These are phyloP conservation scores for Molossus molossus DNA, from an alignment of 2,797 vertebrate species.

Conservation along the genomic window DNA sequence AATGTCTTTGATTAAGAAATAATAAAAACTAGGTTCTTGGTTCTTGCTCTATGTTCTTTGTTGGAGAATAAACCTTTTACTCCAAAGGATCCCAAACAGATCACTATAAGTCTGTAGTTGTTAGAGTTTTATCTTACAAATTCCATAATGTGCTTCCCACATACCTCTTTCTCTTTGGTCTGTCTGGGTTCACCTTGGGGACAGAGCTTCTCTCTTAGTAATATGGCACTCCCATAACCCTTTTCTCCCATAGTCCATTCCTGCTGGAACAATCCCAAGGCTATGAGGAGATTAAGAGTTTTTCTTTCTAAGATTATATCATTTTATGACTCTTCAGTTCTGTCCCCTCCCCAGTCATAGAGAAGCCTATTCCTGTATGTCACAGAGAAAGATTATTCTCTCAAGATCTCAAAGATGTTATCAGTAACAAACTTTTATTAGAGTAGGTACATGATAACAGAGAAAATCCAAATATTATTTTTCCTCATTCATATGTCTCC, in stretches of 20 bases:
- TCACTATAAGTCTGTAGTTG: background rate
- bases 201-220: background rate
- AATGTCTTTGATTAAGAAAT: background rate
- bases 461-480: conserved; percentile 40
- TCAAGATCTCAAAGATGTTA: background rate
- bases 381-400: conserved; percentile 4
- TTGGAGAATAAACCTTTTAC: conserved; percentile 37
- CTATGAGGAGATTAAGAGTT: conserved; percentile 19
- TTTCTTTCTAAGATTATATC: conserved; percentile 28
- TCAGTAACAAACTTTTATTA: conserved; percentile 39
- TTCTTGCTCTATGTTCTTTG: background rate
- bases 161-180: background rate
- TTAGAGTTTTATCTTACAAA: conserved; percentile 16
- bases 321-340: conserved; percentile 6
- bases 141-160: background rate
- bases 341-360: background rate
- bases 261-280: background rate
- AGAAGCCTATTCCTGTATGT: background rate
- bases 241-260: background rate
- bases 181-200: background rate
- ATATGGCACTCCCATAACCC: background rate
- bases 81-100: background rate
- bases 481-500: background rate
- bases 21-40: background rate
- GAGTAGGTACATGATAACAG: background rate